A percentile compares a stretch with the other conserved stretches of the same genome.
Conservation (phyloP, 2,113 vertebrate genomes). For the Cichladusa arquata region DNA sequence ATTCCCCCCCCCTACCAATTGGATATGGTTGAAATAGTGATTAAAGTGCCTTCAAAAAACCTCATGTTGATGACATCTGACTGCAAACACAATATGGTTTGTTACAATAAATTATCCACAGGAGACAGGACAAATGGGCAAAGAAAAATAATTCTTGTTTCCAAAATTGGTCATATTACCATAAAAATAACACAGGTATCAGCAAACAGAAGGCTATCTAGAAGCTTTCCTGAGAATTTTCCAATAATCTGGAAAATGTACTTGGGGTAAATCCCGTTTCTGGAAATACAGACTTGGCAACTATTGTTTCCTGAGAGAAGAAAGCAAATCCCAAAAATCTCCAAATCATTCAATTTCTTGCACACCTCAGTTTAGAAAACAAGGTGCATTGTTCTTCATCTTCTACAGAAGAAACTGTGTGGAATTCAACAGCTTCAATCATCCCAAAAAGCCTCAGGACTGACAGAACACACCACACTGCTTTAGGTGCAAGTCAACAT, state of each 20-base stretch:
- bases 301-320: neutral
- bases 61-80: conserved; percentile 21
- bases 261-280: neutral
- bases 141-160: neutral
- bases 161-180: neutral
- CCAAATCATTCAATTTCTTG: neutral
- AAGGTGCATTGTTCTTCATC: neutral
- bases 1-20: neutral
- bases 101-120: conserved; percentile 13
- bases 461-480: accelerated
- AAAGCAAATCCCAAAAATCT: neutral
- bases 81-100: conserved; percentile 14
- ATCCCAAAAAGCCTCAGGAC: neutral
- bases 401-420: neutral
- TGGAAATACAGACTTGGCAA: neutral
- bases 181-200: neutral
- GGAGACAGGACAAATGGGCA: neutral
- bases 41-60: conserved; percentile 48
- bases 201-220: neutral
- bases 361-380: neutral
- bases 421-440: neutral
- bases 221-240: neutral
- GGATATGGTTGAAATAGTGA: conserved; percentile 33
- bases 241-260: neutral
- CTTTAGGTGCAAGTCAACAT: neutral